Conservation (phyloP, 2,113 vertebrate genomes). For the Pygoscelis adeliae region DNA sequence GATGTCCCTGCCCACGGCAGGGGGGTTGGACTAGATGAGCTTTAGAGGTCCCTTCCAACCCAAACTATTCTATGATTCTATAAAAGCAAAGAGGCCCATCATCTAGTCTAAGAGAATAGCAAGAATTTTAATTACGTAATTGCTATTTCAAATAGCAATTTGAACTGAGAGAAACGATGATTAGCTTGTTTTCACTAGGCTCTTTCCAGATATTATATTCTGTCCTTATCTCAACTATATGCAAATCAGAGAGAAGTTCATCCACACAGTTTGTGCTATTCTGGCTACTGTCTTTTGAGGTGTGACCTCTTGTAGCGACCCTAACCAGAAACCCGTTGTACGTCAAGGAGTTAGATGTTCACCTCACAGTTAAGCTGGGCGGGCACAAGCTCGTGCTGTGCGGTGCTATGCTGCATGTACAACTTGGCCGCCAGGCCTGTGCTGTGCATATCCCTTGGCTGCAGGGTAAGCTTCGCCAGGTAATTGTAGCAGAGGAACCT, state of each 20-base stretch:
- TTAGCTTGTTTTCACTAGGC: not conserved
- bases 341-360: not conserved
- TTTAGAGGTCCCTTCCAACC: too few species aligned
- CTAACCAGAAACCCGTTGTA: accelerated
- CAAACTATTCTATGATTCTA: too few species aligned
- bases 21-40: too few species aligned
- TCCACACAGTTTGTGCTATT: not conserved
- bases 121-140: not conserved
- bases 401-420: accelerated
- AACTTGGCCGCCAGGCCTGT: not conserved
- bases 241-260: not conserved
- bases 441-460: too few species aligned
- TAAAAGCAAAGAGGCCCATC: not conserved
- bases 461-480: not conserved
- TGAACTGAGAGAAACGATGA: not conserved
- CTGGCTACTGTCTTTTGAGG: not conserved
- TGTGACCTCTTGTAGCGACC: not conserved
- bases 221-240: not conserved
- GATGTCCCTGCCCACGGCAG: too few species aligned
- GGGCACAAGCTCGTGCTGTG: too few species aligned
- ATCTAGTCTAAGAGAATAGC: not conserved
- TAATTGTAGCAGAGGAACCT: not conserved
- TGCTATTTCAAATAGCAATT: not conserved
- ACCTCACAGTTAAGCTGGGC: not conserved
- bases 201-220: not conserved